Conservation (phyloP, 2,888 invertebrate genomes). For the Limnephilus rhombicus region DNA sequence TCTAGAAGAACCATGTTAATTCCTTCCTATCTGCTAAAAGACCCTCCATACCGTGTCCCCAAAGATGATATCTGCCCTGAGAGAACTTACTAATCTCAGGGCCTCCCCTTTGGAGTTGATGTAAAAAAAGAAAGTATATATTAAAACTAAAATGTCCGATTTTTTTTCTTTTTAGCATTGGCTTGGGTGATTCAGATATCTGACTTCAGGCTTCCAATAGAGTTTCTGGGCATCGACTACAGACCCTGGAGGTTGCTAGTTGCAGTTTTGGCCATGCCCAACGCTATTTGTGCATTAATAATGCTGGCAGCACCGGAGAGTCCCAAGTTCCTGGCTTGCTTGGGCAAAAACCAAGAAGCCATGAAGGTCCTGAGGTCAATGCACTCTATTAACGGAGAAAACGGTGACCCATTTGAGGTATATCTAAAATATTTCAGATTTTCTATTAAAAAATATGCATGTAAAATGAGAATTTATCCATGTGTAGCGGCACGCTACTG, state of each 20-base stretch:
- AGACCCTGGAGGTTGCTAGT: conserved; percentile 88
- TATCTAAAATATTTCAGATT: neutral
- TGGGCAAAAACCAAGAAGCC: conserved; percentile 79
- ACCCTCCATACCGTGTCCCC: too few species aligned
- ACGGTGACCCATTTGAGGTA: conserved; percentile 74
- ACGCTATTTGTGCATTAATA: conserved; percentile 79
- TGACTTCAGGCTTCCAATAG: conserved; percentile 73
- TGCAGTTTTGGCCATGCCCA: conserved; percentile 81
- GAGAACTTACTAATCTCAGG: too few species aligned
- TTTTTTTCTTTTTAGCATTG: conserved; percentile 74
- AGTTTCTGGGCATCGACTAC: conserved; percentile 77
- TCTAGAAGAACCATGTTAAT: too few species aligned
- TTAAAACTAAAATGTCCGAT: too few species aligned
- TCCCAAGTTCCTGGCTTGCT: conserved; percentile 85
- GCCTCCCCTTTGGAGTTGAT: too few species aligned
- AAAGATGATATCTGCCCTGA: too few species aligned
- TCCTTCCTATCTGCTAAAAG: too few species aligned
- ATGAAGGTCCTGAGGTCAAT: conserved; percentile 74
- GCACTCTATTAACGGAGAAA: conserved; percentile 69
- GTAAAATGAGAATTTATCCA: too few species aligned
- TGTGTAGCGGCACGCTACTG: too few species aligned
- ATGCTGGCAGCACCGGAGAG: conserved; percentile 84
- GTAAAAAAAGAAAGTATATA: too few species aligned
- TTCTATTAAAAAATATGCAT: neutral
- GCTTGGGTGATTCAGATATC: conserved; percentile 84